Base-by-base conservation (phyloP, 2,888 invertebrate genomes). In the Chymomyza fuscimana region DNA sequence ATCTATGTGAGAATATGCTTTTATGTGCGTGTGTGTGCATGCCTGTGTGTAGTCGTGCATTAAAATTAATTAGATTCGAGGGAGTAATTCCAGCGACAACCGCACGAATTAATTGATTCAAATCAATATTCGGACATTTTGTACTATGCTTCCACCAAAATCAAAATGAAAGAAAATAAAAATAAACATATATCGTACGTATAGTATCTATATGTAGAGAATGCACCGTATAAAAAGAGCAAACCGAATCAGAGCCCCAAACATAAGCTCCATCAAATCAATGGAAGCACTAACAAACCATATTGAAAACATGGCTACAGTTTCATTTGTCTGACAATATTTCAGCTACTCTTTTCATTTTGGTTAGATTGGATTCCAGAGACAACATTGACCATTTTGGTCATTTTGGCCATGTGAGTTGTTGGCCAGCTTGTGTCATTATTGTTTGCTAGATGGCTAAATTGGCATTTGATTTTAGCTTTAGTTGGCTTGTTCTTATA, bases 41-140 rank as follows among this genome's bases (percentile, higher is more conserved):
- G 80, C 19, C 54, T 86, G 79, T 87, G 88, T 89, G 90, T 89
- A 86, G 80, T 86, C 82, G 88, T 82, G 89, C 90, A 91, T 91
- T 91, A 91, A 91, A 92, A 91, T 91, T 92, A 92, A 92, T 92
- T 92, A 92, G 91, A 91, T 92, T 90, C 90, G 89, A 90, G 91
- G 90, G 90, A 90, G 90, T 90, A 90, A 90, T 92, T 87, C 89
- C 89, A 91, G 88, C 87, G 86, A 84, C 83, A 82, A 91, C 91
- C 91, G 84, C 91, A 91, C 86, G 90, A 90, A 91, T 91, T 91
- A 92, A 92, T 92, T 91, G 91, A 91, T 92, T 92, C 91, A 92
- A 92, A 92, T 92, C 91, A 91, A 91, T 92, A 91, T 90, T 89
- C 89, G 85, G 89, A 46, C 86, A 89, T 87, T 84, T 89, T 69